These are phyloP conservation scores for Tridacna crocea DNA, from an alignment of 2,888 invertebrate genomes.

Conservation along the genomic window DNA sequence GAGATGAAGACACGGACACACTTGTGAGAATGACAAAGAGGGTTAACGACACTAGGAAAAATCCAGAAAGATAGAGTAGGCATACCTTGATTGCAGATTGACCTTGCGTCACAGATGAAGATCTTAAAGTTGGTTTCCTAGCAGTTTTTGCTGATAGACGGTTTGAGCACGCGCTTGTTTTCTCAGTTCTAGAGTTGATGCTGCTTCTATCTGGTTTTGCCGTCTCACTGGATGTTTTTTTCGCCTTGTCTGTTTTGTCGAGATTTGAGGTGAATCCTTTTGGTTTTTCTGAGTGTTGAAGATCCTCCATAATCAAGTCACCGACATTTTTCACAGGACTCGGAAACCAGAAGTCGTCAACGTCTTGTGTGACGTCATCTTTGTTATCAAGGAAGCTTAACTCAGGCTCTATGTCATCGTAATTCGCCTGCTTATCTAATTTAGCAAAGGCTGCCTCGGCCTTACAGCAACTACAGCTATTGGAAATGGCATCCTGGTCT, in stretches of 20 bases:
- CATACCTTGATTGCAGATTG: constrained; percentile 8
- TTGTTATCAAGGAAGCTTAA: constrained; percentile 23
- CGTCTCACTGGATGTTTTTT: background rate
- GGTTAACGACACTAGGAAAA: too few species aligned
- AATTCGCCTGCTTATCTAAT: background rate
- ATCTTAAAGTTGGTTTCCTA: constrained; percentile 5
- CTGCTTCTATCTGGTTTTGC: background rate
- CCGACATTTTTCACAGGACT: constrained; percentile 42
- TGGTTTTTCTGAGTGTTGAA: background rate
- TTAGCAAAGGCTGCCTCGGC: constrained; percentile 15
- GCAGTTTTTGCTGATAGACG: background rate
- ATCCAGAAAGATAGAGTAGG: background rate
- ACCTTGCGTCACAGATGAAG: constrained; percentile 13
- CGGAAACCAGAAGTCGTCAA: constrained; percentile 43
- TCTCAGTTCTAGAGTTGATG: background rate
- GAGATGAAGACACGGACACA: too few species aligned
- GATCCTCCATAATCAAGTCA: background rate
- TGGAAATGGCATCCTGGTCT: background rate
- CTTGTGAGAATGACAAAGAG: too few species aligned
- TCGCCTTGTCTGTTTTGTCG: background rate
- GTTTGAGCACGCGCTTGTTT: constrained; percentile 7
- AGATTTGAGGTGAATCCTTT: background rate
- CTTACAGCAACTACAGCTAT: constrained; percentile 37
- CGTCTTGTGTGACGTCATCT: constrained; percentile 33
- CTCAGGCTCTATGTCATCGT: constrained; percentile 23